These are phyloP conservation scores for Machimus rusticus DNA, from an alignment of 2,888 invertebrate genomes.

Conservation along the genomic window DNA sequence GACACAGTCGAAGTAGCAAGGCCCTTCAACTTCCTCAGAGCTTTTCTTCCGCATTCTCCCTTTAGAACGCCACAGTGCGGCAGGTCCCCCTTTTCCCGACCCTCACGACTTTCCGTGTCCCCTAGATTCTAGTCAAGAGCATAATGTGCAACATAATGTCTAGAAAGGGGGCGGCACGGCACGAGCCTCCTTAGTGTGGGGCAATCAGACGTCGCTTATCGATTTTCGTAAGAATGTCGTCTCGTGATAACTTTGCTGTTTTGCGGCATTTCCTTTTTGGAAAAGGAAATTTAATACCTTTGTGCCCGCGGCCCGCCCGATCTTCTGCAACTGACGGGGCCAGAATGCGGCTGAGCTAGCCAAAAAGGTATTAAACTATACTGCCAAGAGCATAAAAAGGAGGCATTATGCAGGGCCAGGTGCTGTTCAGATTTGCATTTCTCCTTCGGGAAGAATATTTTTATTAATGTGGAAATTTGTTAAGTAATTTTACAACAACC, in stretches of 20 bases:
- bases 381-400: not conserved
- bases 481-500: not conserved
- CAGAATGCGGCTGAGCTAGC: not conserved
- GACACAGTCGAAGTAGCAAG: not conserved
- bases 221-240: conserved; percentile 5
- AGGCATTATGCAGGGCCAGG: not conserved
- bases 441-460: not conserved
- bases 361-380: not conserved
- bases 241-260: conserved; percentile 4
- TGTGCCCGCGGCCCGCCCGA: not conserved
- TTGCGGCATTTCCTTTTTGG: not conserved
- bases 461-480: not conserved
- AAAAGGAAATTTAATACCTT: not conserved
- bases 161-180: not conserved
- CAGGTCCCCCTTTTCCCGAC: not conserved
- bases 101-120: not conserved
- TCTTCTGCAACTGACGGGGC: not conserved
- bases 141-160: not conserved
- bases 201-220: conserved; percentile 11
- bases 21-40: not conserved
- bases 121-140: not conserved
- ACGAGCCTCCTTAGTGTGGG: not conserved
- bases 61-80: not conserved
- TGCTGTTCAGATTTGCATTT: not conserved
- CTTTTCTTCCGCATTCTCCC: not conserved